Base-by-base conservation (phyloP, 1,140 invertebrate species). In the Dreissena polymorpha region DNA sequence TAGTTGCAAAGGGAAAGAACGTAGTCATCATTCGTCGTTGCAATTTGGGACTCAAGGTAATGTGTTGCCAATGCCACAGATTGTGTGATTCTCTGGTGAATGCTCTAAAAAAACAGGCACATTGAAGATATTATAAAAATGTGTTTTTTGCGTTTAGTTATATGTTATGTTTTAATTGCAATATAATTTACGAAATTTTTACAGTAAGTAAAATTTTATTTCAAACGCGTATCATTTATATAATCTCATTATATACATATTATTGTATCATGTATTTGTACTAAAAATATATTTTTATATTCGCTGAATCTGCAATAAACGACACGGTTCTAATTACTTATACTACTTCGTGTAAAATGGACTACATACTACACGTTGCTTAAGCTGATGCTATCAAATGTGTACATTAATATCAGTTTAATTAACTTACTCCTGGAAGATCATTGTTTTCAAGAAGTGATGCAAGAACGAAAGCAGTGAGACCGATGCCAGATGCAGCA, bases 31-130 rank as follows among this genome's bases (percentile, higher is more conserved):
- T 96, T 94, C 0, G 86, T 77, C 10, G 49, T 76, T 13, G 72
- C 94, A 29, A 98, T 93, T 72, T 96, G 95, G 27, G 94, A 93
- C 0, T 96, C 96, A 25, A 99, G 93, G 90, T 96, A 99, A 83
- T 96, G 95, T 10, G 97, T 91, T 3, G 96, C 97, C 90, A 96
- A 96, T 87, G 95, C 95, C 75, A 96, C 95, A 12, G 94, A 94
- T 82, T 95, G 72, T 14, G 79, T 76, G 39, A 89, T 87, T 80
- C 87, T 79, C 23, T 95, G 82, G 94, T 93, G 72, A 95, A 95
- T 84, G 94, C 91, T 81, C 91, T 87, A 29, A 60, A 23, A 60
- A 5, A 60, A 3, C 16, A 60, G 21, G 12, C 21, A n/a, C 16
- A 60, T 60, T 23, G 2, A 60, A 60, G 10, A 60, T 60, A 60